A percentile compares a stretch with the other conserved stretches of the same genome.
These are phyloP conservation scores for Porites cylindrica DNA, from an alignment of 92 coral and sea anemone species.

Conservation along the genomic window DNA sequence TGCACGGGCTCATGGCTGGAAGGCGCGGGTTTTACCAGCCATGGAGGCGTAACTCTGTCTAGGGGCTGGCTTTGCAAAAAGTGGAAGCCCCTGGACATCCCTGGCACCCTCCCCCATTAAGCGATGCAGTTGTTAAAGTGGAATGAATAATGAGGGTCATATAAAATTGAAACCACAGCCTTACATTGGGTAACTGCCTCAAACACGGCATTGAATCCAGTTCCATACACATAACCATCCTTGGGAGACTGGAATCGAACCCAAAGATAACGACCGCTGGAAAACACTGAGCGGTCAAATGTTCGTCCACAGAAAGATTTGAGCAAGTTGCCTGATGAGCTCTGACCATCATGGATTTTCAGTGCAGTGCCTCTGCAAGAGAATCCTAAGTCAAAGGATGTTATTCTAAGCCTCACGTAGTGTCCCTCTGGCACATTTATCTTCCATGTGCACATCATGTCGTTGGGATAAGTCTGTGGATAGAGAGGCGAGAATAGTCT, in stretches of 20 bases:
- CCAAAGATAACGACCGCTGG: conserved; percentile 53
- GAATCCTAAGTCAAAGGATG: conserved; percentile 33
- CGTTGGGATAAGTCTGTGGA: conserved; percentile 42
- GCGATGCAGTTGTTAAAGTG: too few species aligned
- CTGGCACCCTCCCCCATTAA: too few species aligned
- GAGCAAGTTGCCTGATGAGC: conserved; percentile 42
- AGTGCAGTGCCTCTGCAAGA: conserved; percentile 35
- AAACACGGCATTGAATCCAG: conserved; percentile 63
- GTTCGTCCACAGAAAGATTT: conserved; percentile 39
- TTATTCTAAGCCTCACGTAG: conserved; percentile 31
- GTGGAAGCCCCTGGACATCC: too few species aligned
- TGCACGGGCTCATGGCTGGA: too few species aligned
- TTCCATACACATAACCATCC: neutral
- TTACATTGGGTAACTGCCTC: conserved; percentile 53
- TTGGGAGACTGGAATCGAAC: conserved; percentile 46
- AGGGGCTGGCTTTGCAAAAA: too few species aligned
- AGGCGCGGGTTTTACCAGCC: too few species aligned
- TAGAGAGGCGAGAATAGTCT: conserved; percentile 62
- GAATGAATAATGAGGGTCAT: too few species aligned
- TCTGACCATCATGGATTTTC: conserved; percentile 60
- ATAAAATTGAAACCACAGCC: neutral
- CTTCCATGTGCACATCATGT: conserved; percentile 68
- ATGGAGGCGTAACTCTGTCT: too few species aligned
- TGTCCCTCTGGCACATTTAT: conserved; percentile 59
- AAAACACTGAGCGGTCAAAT: conserved; percentile 40